A percentile compares a stretch with the other conserved stretches of the same genome.
Evolutionary conservation across 2,113 vertebrate genomes (phyloP).

Genomic region (Empidonax alnorum): DNA sequence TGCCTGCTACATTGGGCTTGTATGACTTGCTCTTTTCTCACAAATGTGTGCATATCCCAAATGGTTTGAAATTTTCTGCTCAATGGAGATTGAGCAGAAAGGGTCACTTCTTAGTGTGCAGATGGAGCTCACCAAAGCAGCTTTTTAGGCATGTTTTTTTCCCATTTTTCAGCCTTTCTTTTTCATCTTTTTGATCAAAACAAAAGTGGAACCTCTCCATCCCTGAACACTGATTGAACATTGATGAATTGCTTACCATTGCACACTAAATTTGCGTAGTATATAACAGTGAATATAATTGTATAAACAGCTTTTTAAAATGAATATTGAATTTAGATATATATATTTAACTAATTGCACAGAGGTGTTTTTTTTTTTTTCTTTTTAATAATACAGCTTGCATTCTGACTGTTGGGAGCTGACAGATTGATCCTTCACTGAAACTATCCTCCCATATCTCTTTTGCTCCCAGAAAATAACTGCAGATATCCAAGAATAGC

Average conservation of each 20-base stretch:
- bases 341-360: neutral
- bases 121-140: neutral
- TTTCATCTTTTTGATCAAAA: neutral
- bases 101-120: neutral
- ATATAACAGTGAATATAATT: neutral
- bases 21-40: neutral
- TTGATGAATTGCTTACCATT: neutral
- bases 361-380: neutral
- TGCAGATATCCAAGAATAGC: constrained; percentile 22
- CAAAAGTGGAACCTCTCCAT: neutral
- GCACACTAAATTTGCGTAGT: neutral
- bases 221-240: neutral
- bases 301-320: neutral
- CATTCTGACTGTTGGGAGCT: neutral
- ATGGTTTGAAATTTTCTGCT: neutral
- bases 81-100: neutral
- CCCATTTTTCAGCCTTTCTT: neutral
- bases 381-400: neutral
- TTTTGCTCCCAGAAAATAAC: neutral
- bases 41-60: neutral
- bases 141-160: neutral
- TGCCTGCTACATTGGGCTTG: neutral
- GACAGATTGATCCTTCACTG: neutral
- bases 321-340: neutral
- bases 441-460: neutral